Percentiles rank a stretch among this genome's conserved stretches.
phyloP scores from a whole-genome alignment of 2,797 vertebrate species.

The Gymnocypris eckloni region DNA sequence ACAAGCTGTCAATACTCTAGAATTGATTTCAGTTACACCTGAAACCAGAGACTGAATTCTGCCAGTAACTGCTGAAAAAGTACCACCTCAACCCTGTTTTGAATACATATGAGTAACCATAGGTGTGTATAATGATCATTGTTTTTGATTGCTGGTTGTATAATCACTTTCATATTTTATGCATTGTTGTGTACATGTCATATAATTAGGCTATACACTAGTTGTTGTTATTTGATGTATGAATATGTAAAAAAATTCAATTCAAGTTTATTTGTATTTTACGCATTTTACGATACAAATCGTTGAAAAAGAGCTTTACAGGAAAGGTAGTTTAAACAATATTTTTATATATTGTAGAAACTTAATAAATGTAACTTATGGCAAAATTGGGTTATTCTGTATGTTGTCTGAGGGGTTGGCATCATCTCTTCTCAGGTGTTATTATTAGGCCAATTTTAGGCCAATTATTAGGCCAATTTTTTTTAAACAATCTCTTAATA shows the following conservation, averaged over 20 bases:
- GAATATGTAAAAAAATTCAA: background rate
- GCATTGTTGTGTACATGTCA: background rate
- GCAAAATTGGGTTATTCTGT: no score
- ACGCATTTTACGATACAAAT: no score
- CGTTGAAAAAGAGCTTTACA: no score
- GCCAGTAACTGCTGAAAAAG: background rate
- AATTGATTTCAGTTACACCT: background rate
- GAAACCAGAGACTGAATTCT: background rate
- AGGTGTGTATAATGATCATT: background rate
- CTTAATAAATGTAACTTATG: no score
- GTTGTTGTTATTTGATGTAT: background rate
- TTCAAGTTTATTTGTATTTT: no score
- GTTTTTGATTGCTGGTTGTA: background rate
- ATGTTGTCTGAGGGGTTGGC: no score
- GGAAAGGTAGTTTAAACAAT: no score
- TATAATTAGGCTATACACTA: background rate
- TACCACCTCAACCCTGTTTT: background rate
- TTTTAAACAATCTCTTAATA: background rate
- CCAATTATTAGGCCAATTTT: no score
- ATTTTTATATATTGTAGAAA: no score
- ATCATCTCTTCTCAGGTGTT: no score
- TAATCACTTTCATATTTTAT: background rate
- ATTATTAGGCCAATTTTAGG: no score
- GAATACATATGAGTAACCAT: background rate
- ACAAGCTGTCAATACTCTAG: background rate